These are phyloP conservation scores for Glandiceps talaboti DNA, from an alignment of 53 echinoderm and acorn worm species.

Conservation along the genomic window DNA sequence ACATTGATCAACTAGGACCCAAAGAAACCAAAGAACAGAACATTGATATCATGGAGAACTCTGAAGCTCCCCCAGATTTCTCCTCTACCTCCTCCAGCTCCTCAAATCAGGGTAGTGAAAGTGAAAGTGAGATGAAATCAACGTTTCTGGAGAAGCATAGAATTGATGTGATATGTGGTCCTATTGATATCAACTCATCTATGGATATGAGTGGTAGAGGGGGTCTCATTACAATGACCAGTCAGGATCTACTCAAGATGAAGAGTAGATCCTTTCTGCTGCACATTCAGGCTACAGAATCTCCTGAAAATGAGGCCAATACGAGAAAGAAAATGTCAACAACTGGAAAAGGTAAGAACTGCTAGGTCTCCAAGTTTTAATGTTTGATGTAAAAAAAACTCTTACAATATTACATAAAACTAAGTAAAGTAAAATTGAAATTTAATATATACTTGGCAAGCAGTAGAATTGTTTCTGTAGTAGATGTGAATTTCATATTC, in stretches of 20 bases:
- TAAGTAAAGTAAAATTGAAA: no score
- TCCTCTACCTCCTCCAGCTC: not conserved
- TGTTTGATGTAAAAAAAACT: no score
- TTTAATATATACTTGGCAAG: no score
- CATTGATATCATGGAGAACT: slow-evolving; percentile 25
- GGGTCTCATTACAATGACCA: slow-evolving; percentile 83
- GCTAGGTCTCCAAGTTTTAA: no score
- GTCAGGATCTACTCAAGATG: slow-evolving; percentile 62
- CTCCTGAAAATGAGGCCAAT: slow-evolving; percentile 12
- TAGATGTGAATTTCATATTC: no score
- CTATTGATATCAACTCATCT: slow-evolving; percentile 69
- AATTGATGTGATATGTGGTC: slow-evolving; percentile 86
- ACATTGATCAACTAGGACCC: slow-evolving; percentile 45
- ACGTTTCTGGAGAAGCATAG: slow-evolving; percentile 51
- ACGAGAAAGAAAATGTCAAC: slow-evolving; percentile 9
- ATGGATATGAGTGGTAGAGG: slow-evolving; percentile 72
- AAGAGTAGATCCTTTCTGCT: slow-evolving; percentile 80
- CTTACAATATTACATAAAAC: no score
- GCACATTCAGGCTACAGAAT: slow-evolving; percentile 32
- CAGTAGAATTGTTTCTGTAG: no score
- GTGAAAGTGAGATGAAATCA: slow-evolving; percentile 31
- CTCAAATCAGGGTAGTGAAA: not conserved
- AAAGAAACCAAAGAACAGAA: slow-evolving; percentile 63
- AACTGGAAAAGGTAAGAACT: slow-evolving; percentile 22
- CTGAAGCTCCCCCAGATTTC: not conserved